phyloP scores from a whole-genome alignment of 2,797 vertebrate genomes.

The Acanthurus tractus region DNA sequence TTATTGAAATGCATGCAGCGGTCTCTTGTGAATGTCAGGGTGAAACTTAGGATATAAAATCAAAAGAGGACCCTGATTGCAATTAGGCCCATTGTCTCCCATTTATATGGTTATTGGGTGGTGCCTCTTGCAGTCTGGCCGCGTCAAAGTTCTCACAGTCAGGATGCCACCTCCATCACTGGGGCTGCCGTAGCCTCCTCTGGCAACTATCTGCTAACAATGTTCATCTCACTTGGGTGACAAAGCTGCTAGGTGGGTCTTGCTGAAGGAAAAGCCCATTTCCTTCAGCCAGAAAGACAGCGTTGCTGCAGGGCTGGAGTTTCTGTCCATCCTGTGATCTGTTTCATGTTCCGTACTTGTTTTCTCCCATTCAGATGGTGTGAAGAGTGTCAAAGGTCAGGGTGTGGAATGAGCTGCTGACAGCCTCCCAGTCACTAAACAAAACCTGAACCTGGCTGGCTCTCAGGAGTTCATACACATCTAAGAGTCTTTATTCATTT shows the following conservation, averaged over 20 bases:
- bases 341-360: conserved; percentile 79
- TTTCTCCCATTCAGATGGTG: conserved; percentile 71
- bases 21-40: conserved; percentile 64
- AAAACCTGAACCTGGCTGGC: conserved; percentile 57
- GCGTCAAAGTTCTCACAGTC: conserved; percentile 88
- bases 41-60: conserved; percentile 69
- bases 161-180: conserved; percentile 75
- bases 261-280: conserved; percentile 80
- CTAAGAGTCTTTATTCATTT: conserved; percentile 40
- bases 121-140: conserved; percentile 66
- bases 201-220: conserved; percentile 93
- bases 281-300: conserved; percentile 80
- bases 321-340: conserved; percentile 83
- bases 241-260: conserved; percentile 84
- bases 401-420: conserved; percentile 71
- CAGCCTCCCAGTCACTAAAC: conserved; percentile 56
- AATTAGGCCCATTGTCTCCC: conserved; percentile 83
- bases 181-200: conserved; percentile 72
- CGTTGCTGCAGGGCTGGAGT: conserved; percentile 69
- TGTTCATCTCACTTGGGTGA: conserved; percentile 88
- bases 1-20: conserved; percentile 81
- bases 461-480: conserved; percentile 48
- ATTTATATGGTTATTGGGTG: conserved; percentile 91
- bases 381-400: conserved; percentile 79
- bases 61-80: conserved; percentile 80